Evolutionary conservation across 1,140 invertebrate genomes (phyloP), one percentile per base, ranked within the genome.

Genomic region (Leptinotarsa defecta): DNA sequence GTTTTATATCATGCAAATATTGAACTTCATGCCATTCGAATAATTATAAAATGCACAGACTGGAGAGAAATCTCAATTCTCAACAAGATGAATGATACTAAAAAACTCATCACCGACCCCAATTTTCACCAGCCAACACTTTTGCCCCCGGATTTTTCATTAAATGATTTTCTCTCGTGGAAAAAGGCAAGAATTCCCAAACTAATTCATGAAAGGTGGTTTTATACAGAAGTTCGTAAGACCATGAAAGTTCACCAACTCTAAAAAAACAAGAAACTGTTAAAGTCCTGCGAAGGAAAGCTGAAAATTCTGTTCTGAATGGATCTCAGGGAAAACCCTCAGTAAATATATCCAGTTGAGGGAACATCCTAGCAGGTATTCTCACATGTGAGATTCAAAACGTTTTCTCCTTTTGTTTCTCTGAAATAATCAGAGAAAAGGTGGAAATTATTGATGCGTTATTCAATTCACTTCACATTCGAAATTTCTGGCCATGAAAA

Each of bases 191-290:
- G 13, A 57, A 57, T 57, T 57, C 52, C 52, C 5, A 57, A 57
- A 57, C 52, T 57, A 57, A 57, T 57, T 57, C 52, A 57, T 57
- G 52, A 57, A n/a, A 57, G 52, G 17, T 57, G 52, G 52, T 57
- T 57, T n/a, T 57, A 57, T 57, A 57, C 52, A 15, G n/a, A 57
- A 57, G 13, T 57, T 57, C 52, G 52, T 57, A 57, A 57, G 52
- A 57, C 52, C 52, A 57, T 57, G 52, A 57, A 57, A 57, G 52
- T 57, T 57, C n/a, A 57, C 13, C n/a, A 57, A 57, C 52, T 57
- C n/a, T 57, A n/a, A n/a, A 57, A 52, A 57, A 57, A 57, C 52
- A 57, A 57, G 13, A n/a, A 57, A 57, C 52, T 57, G 34, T n/a
- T 57, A 57, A 57, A 57, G 52, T 57, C 52, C n/a, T 57, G 52